phyloP scores from a whole-genome alignment of 1,140 invertebrate species.

The Portunus trituberculatus region DNA sequence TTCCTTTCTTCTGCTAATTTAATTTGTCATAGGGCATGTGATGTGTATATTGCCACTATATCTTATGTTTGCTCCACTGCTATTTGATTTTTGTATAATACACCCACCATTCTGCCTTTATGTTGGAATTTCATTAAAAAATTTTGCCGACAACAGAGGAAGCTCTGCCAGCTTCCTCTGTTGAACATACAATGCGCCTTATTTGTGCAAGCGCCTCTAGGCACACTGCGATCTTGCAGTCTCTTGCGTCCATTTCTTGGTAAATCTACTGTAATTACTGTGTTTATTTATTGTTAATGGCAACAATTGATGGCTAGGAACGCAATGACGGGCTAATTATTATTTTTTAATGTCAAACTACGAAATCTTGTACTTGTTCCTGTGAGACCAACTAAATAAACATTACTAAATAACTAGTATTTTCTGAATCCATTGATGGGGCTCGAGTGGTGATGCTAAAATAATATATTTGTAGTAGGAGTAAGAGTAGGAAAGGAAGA shows the following conservation, averaged over 20 bases:
- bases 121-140: conserved; percentile 46
- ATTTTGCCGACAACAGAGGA: conserved; percentile 51
- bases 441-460: no score
- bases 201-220: conserved; percentile 41
- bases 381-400: conserved; percentile 33
- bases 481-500: no score
- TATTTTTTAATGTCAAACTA: conserved; percentile 59
- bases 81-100: conserved; percentile 41
- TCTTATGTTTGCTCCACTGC: conserved; percentile 53
- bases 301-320: conserved; percentile 68
- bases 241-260: conserved; percentile 35
- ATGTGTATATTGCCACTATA: conserved; percentile 69
- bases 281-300: conserved; percentile 75
- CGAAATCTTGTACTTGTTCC: conserved; percentile 65
- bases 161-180: conserved; percentile 41
- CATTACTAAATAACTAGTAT: conserved; percentile 47
- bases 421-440: conserved; percentile 47
- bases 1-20: conserved; percentile 56
- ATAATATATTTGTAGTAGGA: no score
- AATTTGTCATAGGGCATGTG: conserved; percentile 69
- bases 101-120: conserved; percentile 48
- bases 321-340: conserved; percentile 49
- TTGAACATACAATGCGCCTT: conserved; percentile 52
- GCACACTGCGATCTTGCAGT: conserved; percentile 51
- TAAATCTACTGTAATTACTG: conserved; percentile 62